Base-by-base conservation (phyloP, 1,140 invertebrate genomes). In the Bombus breviceps region DNA sequence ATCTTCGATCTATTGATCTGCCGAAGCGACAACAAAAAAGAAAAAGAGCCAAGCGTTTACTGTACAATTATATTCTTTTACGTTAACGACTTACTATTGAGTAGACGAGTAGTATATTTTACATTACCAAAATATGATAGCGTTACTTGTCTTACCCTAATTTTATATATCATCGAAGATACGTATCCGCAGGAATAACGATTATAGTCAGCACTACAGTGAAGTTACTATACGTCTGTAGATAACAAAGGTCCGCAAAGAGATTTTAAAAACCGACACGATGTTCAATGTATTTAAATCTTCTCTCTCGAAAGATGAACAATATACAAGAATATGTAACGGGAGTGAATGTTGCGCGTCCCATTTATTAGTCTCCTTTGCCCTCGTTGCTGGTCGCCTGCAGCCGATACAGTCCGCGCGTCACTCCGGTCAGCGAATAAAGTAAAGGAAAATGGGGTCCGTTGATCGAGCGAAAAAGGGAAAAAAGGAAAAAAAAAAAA, bases 91-190 rank as follows among this genome's bases (percentile, higher is more conserved):
- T 86, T 90, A 86, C 87, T 47, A 91, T 91, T 87, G 68, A 83
- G 89, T 91, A 89, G 92, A 88, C 85, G 86, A 85, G 89, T 93
- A 93, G 92, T 86, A 88, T 91, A 92, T 93, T 93, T 93, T 93
- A 92, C 92, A 93, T 92, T 93, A 92, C 89, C 83, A 82, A 92
- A 89, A 39, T 89, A 92, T 86, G 91, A 88, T 92, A 90, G 89
- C 85, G 77, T 91, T 92, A 92, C 87, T 92, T 89, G 89, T 91
- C 90, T 93, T 90, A 91, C 82, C 88, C 88, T 93, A 91, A 93
- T 93, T 93, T 93, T 92, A 92, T 93, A 92, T 93, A 93, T 92
- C 91, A 92, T 92, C 87, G 89, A 90, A 88, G 89, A 91, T 92
- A 90, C 89, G 86, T 92, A 92, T 92, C 86, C 72, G 88, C 89